phyloP scores from a whole-genome alignment of 2,888 invertebrate genomes.

The Amiota mariae region DNA sequence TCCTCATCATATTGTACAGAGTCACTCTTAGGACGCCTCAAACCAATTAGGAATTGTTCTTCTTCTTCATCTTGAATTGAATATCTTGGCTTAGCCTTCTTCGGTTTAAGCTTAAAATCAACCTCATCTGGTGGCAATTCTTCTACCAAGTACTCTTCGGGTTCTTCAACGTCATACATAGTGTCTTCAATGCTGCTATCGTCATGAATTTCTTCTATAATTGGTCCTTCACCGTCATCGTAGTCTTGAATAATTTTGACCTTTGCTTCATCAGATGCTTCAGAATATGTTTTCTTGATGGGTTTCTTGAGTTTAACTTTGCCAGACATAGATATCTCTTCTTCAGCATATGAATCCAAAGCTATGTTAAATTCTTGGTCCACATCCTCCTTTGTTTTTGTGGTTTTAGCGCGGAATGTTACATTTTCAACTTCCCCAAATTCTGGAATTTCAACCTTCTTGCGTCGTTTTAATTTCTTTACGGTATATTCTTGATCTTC shows the following conservation, averaged over 20 bases:
- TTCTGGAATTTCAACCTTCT: slow-evolving; percentile 81
- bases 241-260: slow-evolving; percentile 79
- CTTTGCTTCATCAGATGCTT: slow-evolving; percentile 85
- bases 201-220: slow-evolving; percentile 79
- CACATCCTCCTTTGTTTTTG: slow-evolving; percentile 88
- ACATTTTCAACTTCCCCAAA: slow-evolving; percentile 84
- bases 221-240: slow-evolving; percentile 77
- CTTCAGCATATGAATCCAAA: slow-evolving; percentile 88
- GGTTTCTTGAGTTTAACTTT: slow-evolving; percentile 86
- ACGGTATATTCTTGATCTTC: slow-evolving; percentile 81
- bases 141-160: slow-evolving; percentile 76
- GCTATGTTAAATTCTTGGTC: slow-evolving; percentile 93
- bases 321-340: slow-evolving; percentile 89
- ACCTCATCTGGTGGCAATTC: slow-evolving; percentile 75
- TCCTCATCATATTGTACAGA: slow-evolving; percentile 78
- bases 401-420: slow-evolving; percentile 84
- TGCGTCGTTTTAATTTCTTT: slow-evolving; percentile 82
- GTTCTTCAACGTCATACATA: slow-evolving; percentile 75
- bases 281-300: slow-evolving; percentile 82
- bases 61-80: slow-evolving; percentile 77
- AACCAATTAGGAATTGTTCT: slow-evolving; percentile 75
- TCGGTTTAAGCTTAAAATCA: slow-evolving; percentile 74
- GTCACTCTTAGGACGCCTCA: slow-evolving; percentile 75
- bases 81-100: slow-evolving; percentile 74
- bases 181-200: slow-evolving; percentile 76